phyloP scores from a whole-genome alignment of 2,797 vertebrate genomes.

The Pantherophis alleghaniensis region DNA sequence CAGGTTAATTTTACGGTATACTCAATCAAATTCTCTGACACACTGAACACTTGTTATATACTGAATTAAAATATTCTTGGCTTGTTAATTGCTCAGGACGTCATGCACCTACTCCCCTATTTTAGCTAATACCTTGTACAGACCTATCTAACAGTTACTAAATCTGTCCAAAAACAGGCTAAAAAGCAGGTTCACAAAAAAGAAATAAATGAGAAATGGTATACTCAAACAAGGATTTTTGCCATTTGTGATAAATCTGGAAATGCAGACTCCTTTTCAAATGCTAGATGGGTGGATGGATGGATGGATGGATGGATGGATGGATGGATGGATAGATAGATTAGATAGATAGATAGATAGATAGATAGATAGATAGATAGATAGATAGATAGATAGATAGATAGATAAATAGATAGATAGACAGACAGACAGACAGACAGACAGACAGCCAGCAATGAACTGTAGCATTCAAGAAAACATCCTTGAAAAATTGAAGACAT shows the following conservation, averaged over 20 bases:
- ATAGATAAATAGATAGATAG: too few species aligned
- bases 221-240: not conserved
- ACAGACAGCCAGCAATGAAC: not conserved
- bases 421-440: too few species aligned
- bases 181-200: not conserved
- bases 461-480: not conserved
- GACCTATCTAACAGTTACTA: not conserved
- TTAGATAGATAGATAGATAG: too few species aligned
- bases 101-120: not conserved
- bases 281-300: not conserved
- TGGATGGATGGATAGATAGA: fast-evolving
- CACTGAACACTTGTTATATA: not conserved
- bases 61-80: not conserved
- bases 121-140: not conserved
- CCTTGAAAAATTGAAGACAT: not conserved
- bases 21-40: not conserved
- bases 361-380: too few species aligned
- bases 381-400: too few species aligned
- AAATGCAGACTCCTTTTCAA: not conserved
- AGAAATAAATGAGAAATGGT: not conserved
- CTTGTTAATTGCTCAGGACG: not conserved
- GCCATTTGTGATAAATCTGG: not conserved
- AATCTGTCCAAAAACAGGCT: not conserved
- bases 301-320: too few species aligned
- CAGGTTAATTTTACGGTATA: not conserved